phyloP scores from a whole-genome alignment of 2,888 invertebrate genomes.

The Watsonalla cultraria region DNA sequence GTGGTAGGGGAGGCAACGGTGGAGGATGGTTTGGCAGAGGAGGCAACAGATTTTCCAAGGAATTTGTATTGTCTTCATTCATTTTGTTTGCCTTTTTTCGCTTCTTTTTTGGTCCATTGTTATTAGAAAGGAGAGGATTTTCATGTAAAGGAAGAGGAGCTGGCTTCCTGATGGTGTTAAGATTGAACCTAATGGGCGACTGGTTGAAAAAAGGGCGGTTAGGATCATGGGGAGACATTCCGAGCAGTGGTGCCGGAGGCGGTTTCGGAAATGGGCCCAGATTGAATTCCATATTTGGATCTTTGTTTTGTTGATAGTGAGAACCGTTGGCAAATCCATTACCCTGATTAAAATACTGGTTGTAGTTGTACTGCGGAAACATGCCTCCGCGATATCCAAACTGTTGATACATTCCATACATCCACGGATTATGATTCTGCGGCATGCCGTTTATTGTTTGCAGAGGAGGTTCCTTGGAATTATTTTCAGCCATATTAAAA shows the following conservation, averaged over 20 bases:
- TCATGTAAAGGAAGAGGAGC: conserved; percentile 58
- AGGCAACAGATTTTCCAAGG: conserved; percentile 41
- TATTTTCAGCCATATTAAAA: conserved; percentile 54
- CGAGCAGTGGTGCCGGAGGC: conserved; percentile 58
- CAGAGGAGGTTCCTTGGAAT: conserved; percentile 64
- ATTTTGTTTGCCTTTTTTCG: conserved; percentile 82
- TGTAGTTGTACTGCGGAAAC: conserved; percentile 68
- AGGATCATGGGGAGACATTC: conserved; percentile 65
- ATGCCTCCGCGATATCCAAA: conserved; percentile 62
- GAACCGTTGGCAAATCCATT: conserved; percentile 44
- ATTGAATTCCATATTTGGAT: conserved; percentile 40
- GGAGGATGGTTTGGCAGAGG: conserved; percentile 79
- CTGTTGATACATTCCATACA: conserved; percentile 61
- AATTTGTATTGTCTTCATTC: conserved; percentile 59
- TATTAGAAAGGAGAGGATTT: conserved; percentile 60
- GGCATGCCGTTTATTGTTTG: conserved; percentile 69
- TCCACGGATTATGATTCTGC: conserved; percentile 64
- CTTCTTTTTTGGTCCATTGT: conserved; percentile 84
- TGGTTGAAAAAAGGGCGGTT: conserved; percentile 67
- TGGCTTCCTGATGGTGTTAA: conserved; percentile 60
- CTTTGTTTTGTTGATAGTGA: conserved; percentile 54
- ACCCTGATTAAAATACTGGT: conserved; percentile 67
- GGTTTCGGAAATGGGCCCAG: conserved; percentile 56
- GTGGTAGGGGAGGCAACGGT: conserved; percentile 72
- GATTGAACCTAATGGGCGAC: conserved; percentile 69